A percentile compares a stretch with the other conserved stretches of the same genome.
phyloP scores from a whole-genome alignment of 2,797 vertebrate species.

The Tenualosa ilisha region DNA sequence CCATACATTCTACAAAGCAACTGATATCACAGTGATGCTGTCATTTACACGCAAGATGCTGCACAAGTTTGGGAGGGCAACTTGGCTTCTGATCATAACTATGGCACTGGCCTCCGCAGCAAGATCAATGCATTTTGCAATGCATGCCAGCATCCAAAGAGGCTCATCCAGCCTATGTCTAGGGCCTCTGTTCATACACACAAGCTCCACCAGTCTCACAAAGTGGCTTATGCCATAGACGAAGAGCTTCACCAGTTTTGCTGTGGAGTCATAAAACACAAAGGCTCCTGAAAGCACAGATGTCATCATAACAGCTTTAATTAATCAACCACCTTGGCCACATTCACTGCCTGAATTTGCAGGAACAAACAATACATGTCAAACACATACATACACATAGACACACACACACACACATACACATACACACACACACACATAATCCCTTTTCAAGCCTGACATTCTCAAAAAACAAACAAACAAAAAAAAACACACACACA shows the following conservation, averaged over 20 bases:
- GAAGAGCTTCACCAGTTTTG: background rate
- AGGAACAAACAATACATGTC: background rate
- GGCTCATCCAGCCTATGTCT: background rate
- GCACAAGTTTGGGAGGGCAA: background rate
- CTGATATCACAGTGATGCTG: constrained; percentile 49
- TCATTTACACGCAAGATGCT: constrained; percentile 1
- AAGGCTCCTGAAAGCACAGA: background rate
- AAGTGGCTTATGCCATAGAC: background rate
- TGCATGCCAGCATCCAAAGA: background rate
- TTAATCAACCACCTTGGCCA: background rate
- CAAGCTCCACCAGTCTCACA: background rate
- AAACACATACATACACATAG: constrained; percentile 27
- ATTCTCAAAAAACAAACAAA: constrained; percentile 45
- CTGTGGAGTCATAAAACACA: background rate
- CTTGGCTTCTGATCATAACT: background rate
- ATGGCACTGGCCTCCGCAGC: background rate
- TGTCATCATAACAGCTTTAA: background rate
- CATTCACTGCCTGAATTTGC: background rate
- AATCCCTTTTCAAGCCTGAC: constrained; percentile 65
- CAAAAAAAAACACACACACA: constrained; percentile 60
- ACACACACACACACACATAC: constrained; percentile 11
- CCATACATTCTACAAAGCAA: constrained; percentile 42
- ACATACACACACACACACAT: constrained; percentile 13
- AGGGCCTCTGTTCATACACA: background rate
- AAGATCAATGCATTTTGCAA: background rate